Percentiles rank a stretch among this genome's conserved stretches.
phyloP scores from a whole-genome alignment of 1,140 invertebrate species.

The Sitophilus oryzae region DNA sequence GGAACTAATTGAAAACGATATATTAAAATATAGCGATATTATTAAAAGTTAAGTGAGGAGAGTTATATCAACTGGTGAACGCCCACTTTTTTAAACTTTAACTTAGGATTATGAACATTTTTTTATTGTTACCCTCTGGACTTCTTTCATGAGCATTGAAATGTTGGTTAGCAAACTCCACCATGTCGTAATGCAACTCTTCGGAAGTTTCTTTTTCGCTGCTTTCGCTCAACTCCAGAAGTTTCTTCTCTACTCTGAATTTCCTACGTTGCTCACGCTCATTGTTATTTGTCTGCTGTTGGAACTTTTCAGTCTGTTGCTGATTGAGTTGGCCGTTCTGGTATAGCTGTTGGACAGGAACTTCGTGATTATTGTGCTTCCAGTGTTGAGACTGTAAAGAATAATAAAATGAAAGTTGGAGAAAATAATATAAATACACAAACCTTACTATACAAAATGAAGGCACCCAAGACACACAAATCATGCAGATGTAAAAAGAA shows the following conservation, averaged over 20 bases:
- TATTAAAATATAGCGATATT: too few species aligned
- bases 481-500: too few species aligned
- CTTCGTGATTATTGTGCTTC: slow-evolving; percentile 36
- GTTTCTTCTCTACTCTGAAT: slow-evolving; percentile 75
- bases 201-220: slow-evolving; percentile 54
- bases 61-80: too few species aligned
- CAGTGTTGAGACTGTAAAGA: slow-evolving; percentile 37
- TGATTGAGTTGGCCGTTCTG: slow-evolving; percentile 8
- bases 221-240: slow-evolving; percentile 64
- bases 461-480: too few species aligned
- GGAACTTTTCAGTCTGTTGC: slow-evolving; percentile 13
- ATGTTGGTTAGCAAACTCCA: slow-evolving; percentile 89
- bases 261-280: slow-evolving; percentile 72
- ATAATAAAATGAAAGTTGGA: too few species aligned
- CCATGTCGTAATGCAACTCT: slow-evolving; percentile 70
- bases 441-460: too few species aligned
- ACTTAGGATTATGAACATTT: not conserved
- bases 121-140: slow-evolving; percentile 53
- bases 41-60: too few species aligned
- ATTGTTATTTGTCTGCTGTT: slow-evolving; percentile 38
- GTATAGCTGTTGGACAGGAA: slow-evolving; percentile 17
- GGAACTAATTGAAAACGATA: too few species aligned
- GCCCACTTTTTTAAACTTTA: too few species aligned
- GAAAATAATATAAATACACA: too few species aligned
- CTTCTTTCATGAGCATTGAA: slow-evolving; percentile 86